These are phyloP conservation scores for Dasypus novemcinctus DNA, from an alignment of 2,113 vertebrate species.

Conservation along the genomic window DNA sequence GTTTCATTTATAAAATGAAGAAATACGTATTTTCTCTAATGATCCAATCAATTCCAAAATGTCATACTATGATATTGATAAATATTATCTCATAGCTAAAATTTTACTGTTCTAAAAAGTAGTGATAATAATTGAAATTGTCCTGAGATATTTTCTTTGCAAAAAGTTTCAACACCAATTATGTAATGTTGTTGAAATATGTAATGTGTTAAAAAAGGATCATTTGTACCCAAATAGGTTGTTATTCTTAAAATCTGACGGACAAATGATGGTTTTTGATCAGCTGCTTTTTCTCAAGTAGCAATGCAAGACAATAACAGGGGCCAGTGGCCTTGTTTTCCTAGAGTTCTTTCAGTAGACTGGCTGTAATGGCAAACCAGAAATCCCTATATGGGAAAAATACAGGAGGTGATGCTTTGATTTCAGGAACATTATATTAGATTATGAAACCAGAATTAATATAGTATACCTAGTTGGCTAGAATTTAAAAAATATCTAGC, in stretches of 20 bases:
- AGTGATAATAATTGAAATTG: neutral
- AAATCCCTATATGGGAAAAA: neutral
- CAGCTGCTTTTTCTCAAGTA: neutral
- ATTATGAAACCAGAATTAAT: neutral
- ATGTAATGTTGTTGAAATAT: neutral
- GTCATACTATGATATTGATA: neutral
- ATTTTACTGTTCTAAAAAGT: neutral
- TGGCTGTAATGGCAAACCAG: neutral
- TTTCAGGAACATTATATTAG: neutral
- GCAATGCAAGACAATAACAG: neutral
- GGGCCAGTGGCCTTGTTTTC: neutral
- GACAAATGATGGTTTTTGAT: neutral
- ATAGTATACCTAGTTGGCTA: neutral
- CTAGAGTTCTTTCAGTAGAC: neutral
- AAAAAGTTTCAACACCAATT: neutral
- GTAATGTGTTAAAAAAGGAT: neutral
- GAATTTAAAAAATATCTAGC: conserved; percentile 24
- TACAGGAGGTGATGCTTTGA: neutral
- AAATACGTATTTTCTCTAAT: neutral
- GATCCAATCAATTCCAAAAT: neutral
- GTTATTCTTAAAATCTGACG: conserved; percentile 17
- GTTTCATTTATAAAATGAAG: neutral
- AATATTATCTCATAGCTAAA: neutral
- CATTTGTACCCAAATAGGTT: neutral
- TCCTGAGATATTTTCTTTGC: neutral